phyloP scores from a whole-genome alignment of 2,888 invertebrate species.

The Nymphalis c-album region DNA sequence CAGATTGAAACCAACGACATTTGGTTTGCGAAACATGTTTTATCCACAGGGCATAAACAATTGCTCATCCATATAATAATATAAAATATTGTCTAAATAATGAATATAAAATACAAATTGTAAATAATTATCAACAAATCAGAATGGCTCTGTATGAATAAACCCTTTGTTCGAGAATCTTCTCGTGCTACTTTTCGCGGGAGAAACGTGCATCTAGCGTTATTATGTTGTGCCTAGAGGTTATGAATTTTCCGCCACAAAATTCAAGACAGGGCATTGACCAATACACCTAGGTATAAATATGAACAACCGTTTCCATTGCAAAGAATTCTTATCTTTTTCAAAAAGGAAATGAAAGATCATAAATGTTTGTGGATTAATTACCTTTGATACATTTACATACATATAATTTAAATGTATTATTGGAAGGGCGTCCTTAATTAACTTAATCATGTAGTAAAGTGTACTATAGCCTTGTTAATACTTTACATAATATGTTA shows the following conservation, averaged over 20 bases:
- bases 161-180: conserved; percentile 34
- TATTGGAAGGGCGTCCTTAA: too few species aligned
- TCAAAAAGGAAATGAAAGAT: conserved; percentile 9
- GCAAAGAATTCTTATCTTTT: conserved; percentile 13
- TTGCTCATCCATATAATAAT: background rate
- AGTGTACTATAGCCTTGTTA: too few species aligned
- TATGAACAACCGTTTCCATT: conserved; percentile 20
- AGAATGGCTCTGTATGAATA: conserved; percentile 17
- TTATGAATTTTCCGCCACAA: conserved; percentile 40
- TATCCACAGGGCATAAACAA: background rate
- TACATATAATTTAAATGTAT: too few species aligned
- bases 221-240: conserved; percentile 37
- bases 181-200: conserved; percentile 40
- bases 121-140: conserved; percentile 25
- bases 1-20: too few species aligned
- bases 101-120: background rate
- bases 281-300: conserved; percentile 33
- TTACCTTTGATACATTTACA: too few species aligned
- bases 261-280: conserved; percentile 38
- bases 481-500: too few species aligned
- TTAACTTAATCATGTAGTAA: too few species aligned
- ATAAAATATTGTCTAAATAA: background rate
- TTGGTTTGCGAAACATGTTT: too few species aligned
- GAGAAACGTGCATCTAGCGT: conserved; percentile 39
- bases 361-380: background rate